A percentile compares a stretch with the other conserved stretches of the same genome.
Evolutionary conservation across 2,113 vertebrate genomes (phyloP).

Genomic region (Chrysemys picta): DNA sequence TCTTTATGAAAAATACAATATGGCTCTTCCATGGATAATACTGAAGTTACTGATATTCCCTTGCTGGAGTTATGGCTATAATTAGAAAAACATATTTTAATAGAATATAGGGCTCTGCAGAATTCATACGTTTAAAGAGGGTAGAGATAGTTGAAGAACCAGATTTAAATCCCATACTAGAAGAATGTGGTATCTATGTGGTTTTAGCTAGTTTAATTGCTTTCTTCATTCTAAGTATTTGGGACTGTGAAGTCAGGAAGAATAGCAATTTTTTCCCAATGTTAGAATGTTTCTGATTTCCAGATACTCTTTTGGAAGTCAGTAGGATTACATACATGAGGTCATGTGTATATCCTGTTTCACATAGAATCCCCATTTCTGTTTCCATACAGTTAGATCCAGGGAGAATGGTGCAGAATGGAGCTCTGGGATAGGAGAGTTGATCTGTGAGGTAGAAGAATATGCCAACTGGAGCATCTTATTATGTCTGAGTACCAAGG

Average conservation of each 20-base stretch:
- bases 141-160: not conserved
- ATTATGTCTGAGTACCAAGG: not conserved
- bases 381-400: not conserved
- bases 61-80: accelerated
- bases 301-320: not conserved
- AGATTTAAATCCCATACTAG: not conserved
- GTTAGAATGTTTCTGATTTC: accelerated
- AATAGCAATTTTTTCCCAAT: not conserved
- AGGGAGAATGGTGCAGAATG: not conserved
- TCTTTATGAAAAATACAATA: not conserved
- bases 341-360: not conserved
- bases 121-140: accelerated
- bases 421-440: not conserved
- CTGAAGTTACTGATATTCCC: not conserved
- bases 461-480: not conserved
- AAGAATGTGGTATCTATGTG: accelerated
- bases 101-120: not conserved
- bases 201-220: not conserved
- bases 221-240: not conserved
- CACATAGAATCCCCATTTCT: not conserved
- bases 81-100: not conserved
- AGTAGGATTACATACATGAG: not conserved
- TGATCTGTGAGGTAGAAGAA: not conserved
- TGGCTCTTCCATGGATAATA: not conserved
- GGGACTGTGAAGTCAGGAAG: accelerated